Evolutionary conservation across 1,140 invertebrate species (phyloP).

Genomic region (Neoseiulus cucumeris): DNA sequence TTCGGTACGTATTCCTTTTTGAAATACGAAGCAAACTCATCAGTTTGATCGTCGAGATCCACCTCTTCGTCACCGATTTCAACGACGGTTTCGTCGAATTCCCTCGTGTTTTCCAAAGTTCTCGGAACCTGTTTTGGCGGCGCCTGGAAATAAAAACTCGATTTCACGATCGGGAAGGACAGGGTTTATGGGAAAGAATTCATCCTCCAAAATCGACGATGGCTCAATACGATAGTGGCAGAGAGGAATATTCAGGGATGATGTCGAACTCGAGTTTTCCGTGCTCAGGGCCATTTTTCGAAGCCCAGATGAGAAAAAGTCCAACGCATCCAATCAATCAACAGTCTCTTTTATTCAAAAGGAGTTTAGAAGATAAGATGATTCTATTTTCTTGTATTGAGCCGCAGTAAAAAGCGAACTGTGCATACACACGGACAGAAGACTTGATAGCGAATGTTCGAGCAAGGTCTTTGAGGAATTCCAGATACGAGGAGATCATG

Average conservation of each 20-base stretch:
- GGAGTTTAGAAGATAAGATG: not conserved
- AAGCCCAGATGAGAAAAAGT: too few relatives aligned
- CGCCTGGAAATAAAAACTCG: slow-evolving; percentile 18
- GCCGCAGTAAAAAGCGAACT: not conserved
- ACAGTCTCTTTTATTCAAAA: not conserved
- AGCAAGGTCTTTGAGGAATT: too few relatives aligned
- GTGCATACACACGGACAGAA: not conserved
- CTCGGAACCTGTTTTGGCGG: slow-evolving; percentile 54
- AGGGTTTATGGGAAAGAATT: too few relatives aligned
- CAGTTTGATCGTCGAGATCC: slow-evolving; percentile 47
- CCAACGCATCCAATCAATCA: slow-evolving; percentile 1
- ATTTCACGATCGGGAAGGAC: too few relatives aligned
- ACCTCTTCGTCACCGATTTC: slow-evolving; percentile 56
- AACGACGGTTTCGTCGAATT: slow-evolving; percentile 75
- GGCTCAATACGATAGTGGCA: not conserved
- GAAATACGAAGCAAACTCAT: slow-evolving; percentile 75
- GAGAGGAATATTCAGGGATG: too few relatives aligned
- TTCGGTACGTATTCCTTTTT: slow-evolving; percentile 67
- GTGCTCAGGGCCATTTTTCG: too few relatives aligned
- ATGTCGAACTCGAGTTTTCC: too few relatives aligned
- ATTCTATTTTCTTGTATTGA: not conserved
- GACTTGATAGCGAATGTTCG: too few relatives aligned
- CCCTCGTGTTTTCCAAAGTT: slow-evolving; percentile 75
- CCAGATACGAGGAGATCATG: too few relatives aligned
- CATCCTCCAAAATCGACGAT: too few relatives aligned